Conservation (phyloP, 2,888 invertebrate species). For the Eupithecia insigniata region DNA sequence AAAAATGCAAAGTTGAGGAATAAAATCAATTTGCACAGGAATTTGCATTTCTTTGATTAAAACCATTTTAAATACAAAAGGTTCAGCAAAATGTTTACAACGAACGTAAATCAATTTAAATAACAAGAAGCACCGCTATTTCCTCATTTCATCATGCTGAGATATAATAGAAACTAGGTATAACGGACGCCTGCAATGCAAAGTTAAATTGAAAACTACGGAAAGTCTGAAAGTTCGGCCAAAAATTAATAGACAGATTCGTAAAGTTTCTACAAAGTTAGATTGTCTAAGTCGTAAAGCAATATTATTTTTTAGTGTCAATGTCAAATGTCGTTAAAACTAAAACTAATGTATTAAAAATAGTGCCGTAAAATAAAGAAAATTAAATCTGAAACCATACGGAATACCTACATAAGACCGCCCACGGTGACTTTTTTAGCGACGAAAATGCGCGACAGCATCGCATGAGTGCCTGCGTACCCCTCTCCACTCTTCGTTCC, state of each 20-base stretch:
- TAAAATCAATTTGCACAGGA: background rate
- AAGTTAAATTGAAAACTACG: slow-evolving; percentile 3
- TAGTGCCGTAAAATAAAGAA: no score
- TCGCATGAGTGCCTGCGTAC: no score
- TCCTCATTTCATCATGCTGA: background rate
- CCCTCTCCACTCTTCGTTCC: no score
- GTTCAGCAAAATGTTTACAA: background rate
- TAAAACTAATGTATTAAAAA: no score
- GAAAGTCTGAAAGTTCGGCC: background rate
- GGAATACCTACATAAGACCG: no score
- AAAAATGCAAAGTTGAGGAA: background rate
- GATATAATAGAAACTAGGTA: background rate
- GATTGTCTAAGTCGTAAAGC: no score
- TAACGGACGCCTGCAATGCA: background rate
- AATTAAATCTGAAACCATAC: no score
- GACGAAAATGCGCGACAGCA: no score
- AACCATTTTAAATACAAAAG: slow-evolving; percentile 3
- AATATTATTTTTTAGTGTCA: no score
- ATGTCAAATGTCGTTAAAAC: no score
- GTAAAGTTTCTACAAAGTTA: no score
- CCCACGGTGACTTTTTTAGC: no score
- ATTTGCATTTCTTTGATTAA: slow-evolving; percentile 2
- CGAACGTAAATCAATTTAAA: slow-evolving; percentile 1
- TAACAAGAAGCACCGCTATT: background rate
- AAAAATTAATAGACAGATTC: background rate